Conservation (phyloP, 2,113 vertebrate genomes). For the Podiceps cristatus region DNA sequence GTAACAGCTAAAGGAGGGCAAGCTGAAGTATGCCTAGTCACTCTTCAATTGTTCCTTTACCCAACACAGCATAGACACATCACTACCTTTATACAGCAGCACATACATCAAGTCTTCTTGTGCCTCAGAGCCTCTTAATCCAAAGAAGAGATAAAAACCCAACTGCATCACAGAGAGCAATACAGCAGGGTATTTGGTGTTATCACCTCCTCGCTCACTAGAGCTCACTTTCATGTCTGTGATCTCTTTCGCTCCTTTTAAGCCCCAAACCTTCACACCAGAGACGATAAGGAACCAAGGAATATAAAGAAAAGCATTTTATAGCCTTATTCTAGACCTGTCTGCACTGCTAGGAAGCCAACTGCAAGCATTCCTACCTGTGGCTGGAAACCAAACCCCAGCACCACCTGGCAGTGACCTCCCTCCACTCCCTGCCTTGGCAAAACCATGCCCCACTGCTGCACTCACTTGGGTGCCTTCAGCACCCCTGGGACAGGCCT, state of each 20-base stretch:
- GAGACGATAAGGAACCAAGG: not conserved
- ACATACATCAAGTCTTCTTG: not conserved
- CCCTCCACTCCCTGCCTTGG: not conserved
- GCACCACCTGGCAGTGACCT: fast-evolving
- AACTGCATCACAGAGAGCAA: not conserved
- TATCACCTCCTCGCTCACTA: not conserved
- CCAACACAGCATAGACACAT: not conserved
- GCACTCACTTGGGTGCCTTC: not conserved
- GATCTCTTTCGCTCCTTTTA: not conserved
- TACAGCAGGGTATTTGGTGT: not conserved
- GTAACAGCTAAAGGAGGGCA: not conserved
- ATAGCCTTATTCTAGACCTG: not conserved
- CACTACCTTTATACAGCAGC: not conserved
- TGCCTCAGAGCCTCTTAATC: conserved; percentile 30
- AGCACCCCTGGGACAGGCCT: fast-evolving
- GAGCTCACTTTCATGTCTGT: not conserved
- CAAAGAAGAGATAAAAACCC: not conserved
- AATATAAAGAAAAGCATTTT: not conserved
- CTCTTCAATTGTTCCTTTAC: not conserved
- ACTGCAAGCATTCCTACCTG: not conserved
- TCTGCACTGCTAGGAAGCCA: not conserved
- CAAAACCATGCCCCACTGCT: not conserved
- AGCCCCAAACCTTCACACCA: not conserved
- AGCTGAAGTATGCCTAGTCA: not conserved
- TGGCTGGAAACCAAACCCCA: not conserved